These are phyloP conservation scores for Drosophila paramelanica DNA, from an alignment of 2,888 invertebrate species.

Conservation along the genomic window DNA sequence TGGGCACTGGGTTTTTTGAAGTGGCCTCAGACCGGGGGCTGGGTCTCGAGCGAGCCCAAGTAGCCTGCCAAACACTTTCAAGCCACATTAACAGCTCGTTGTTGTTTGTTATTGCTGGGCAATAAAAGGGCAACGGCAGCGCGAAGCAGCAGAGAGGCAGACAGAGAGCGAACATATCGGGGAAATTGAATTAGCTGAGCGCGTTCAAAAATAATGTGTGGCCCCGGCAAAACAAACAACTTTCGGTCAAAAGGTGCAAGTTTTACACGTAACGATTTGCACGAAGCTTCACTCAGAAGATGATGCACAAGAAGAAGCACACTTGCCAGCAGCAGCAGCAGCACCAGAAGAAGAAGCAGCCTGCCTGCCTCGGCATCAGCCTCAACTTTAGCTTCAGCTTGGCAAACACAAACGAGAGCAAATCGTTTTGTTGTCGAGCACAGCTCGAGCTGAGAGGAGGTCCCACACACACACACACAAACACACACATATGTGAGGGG, in stretches of 20 bases:
- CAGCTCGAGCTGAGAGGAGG: slow-evolving; percentile 20
- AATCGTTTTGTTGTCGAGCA: slow-evolving; percentile 78
- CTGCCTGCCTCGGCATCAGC: slow-evolving; percentile 1
- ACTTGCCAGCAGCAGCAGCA: not conserved
- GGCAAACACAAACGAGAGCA: slow-evolving; percentile 77
- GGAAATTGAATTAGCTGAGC: slow-evolving; percentile 57
- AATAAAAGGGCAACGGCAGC: slow-evolving; percentile 45
- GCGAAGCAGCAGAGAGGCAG: not conserved
- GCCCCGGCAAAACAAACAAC: slow-evolving; percentile 65
- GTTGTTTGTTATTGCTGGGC: slow-evolving; percentile 57
- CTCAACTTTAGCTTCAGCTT: not conserved
- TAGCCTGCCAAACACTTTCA: slow-evolving; percentile 68
- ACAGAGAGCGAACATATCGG: slow-evolving; percentile 7
- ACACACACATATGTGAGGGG: not conserved
- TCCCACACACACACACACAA: slow-evolving; percentile 12
- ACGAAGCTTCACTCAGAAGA: slow-evolving; percentile 46
- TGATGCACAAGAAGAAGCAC: slow-evolving; percentile 8
- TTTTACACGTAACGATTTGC: slow-evolving; percentile 81
- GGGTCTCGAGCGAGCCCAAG: slow-evolving; percentile 44
- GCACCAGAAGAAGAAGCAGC: not conserved
- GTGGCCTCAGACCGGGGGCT: slow-evolving; percentile 19
- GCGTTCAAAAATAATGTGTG: slow-evolving; percentile 39
- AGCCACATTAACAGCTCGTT: slow-evolving; percentile 69
- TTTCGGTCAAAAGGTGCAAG: slow-evolving; percentile 79
- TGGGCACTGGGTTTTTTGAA: slow-evolving; percentile 54